Evolutionary conservation across 2,888 invertebrate species (phyloP).

Genomic region (Helicoverpa assulta): DNA sequence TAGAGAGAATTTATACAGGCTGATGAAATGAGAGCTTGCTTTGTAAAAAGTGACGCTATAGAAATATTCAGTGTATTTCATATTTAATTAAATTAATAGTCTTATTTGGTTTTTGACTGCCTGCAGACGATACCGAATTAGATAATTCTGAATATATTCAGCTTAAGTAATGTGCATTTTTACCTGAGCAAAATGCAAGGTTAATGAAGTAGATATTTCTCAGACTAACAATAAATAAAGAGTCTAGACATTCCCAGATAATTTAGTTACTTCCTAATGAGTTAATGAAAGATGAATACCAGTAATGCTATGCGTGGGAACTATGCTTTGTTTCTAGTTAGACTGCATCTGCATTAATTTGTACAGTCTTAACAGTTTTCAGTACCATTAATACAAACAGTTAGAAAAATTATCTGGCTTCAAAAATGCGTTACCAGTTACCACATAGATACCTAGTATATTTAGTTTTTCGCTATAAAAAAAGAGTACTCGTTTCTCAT

Average conservation of each 20-base stretch:
- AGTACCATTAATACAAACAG: neutral
- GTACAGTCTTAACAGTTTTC: neutral
- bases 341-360: neutral
- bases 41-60: too few relatives aligned
- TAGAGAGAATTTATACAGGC: too few relatives aligned
- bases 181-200: neutral
- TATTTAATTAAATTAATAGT: too few relatives aligned
- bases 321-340: neutral
- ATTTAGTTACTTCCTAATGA: neutral
- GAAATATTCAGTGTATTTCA: too few relatives aligned
- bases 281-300: neutral
- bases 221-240: neutral
- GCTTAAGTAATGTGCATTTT: neutral
- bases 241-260: neutral
- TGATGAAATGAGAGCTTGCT: too few relatives aligned
- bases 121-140: too few relatives aligned
- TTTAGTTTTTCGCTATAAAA: too few relatives aligned
- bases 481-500: too few relatives aligned
- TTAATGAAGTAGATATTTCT: neutral
- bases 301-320: neutral
- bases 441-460: too few relatives aligned
- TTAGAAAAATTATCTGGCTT: too few relatives aligned
- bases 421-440: too few relatives aligned
- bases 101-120: too few relatives aligned
- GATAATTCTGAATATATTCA: neutral